Base-by-base conservation (phyloP, 1,140 invertebrate genomes). In the Himalopsyche phryganea region DNA sequence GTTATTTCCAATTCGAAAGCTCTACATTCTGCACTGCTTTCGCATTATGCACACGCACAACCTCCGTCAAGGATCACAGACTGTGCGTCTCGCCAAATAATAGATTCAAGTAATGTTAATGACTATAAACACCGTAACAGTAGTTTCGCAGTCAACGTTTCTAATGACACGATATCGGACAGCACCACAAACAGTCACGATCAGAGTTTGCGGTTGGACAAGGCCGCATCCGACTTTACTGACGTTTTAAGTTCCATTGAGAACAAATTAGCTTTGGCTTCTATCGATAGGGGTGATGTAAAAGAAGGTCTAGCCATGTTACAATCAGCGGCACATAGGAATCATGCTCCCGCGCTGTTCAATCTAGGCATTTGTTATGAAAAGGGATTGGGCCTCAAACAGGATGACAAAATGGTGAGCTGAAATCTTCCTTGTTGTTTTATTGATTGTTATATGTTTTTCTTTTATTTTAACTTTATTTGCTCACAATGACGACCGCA, bases 291-390 rank as follows among this genome's bases (percentile, higher is more conserved):
- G 69, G 76, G 75, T 10, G 71, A 77, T 35, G 67, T 69, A 17
- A 61, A 73, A 61, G 73, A 76, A 67, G 76, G 76, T 14, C 56
- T 79, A 9, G 73, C 71, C 58, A 70, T 79, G 58, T 62, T 79
- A 17, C 74, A 76, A 48, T 74, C 69, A 46, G 82, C 83, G 50
- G 78, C 81, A 20, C 72, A 72, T 50, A 69, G 80, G 41, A 77
- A 78, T 49, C 78, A 84, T 66, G 68, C 79, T 56, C 77, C 77
- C 60, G 84, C 83, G 50, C 68, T 80, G 36, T 86, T 80, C 49
- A 86, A 86, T 67, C 68, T 86, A 50, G 84, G 75, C 23, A 65
- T 85, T 1, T 85, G 83, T 66, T 80, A 84, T 66, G 83, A 86
- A 66, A 68, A 78, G 53, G 84, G 83, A 6, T 65, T 84, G 44